Conservation (phyloP, 2,113 vertebrate genomes). For the Casuarius casuarius region DNA sequence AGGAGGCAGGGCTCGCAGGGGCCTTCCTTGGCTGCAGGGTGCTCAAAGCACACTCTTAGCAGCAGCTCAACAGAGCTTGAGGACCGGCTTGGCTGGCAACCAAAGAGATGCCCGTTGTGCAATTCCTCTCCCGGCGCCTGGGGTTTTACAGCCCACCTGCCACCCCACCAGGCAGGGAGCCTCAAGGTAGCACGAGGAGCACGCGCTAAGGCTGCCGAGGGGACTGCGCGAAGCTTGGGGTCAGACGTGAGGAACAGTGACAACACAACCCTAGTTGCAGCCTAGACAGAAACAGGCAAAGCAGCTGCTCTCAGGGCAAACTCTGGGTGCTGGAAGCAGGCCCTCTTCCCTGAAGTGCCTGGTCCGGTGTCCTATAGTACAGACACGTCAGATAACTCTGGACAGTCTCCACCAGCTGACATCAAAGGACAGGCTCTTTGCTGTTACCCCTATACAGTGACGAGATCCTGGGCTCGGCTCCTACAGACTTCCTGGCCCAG, state of each 20-base stretch:
- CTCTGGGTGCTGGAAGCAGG: not conserved
- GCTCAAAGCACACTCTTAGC: not conserved
- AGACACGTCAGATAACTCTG: too few species aligned
- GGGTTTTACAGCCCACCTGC: not conserved
- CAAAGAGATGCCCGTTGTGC: not conserved
- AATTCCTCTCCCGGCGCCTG: not conserved
- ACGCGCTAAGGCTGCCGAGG: not conserved
- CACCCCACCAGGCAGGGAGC: not conserved
- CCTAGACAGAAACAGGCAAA: not conserved
- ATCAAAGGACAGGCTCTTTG: too few species aligned
- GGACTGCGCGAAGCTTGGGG: not conserved
- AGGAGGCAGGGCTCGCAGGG: not conserved
- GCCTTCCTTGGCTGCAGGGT: not conserved
- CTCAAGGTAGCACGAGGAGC: accelerated
- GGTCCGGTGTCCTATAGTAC: too few species aligned
- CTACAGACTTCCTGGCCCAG: not conserved
- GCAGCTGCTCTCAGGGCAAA: not conserved
- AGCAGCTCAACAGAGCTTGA: not conserved
- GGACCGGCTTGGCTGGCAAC: not conserved
- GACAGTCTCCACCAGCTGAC: too few species aligned
- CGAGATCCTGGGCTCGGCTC: not conserved
- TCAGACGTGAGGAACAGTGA: not conserved
- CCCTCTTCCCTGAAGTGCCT: not conserved
- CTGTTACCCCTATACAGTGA: not conserved
- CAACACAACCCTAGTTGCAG: not conserved